A percentile compares a stretch with the other conserved stretches of the same genome.
Evolutionary conservation across 2,113 vertebrate genomes (phyloP).

Genomic region (Rhizomys pruinosus): DNA sequence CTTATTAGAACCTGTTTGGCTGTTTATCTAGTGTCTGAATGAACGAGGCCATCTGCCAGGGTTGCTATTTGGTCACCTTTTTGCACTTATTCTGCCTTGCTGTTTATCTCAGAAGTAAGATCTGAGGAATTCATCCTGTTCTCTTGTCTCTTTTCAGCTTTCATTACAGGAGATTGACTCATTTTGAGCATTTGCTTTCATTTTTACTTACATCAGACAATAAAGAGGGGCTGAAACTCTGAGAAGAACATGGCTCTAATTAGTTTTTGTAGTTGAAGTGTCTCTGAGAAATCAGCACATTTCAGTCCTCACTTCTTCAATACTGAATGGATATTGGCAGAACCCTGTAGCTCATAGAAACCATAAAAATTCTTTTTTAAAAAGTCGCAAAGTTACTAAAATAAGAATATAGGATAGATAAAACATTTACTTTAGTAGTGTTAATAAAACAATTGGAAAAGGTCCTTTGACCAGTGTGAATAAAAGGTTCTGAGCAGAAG

Average conservation of each 20-base stretch:
- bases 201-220: slow-evolving; percentile 5
- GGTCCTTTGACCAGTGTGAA: background rate
- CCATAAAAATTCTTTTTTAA: slow-evolving; percentile 15
- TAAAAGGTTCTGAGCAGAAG: too few species aligned
- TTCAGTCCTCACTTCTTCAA: slow-evolving; percentile 17
- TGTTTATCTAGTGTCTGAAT: slow-evolving; percentile 2
- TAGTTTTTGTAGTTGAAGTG: background rate
- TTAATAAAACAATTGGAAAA: slow-evolving; percentile 33
- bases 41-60: background rate
- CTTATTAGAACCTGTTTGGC: background rate
- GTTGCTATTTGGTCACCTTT: background rate
- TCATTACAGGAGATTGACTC: background rate
- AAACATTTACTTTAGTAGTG: slow-evolving; percentile 41
- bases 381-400: slow-evolving; percentile 46
- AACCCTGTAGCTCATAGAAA: background rate
- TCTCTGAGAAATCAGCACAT: background rate
- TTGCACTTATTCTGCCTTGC: background rate
- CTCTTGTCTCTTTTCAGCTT: background rate
- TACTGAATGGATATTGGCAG: slow-evolving; percentile 23
- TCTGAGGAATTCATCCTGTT: background rate
- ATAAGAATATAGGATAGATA: slow-evolving; percentile 34
- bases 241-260: background rate
- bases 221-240: background rate
- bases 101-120: background rate
- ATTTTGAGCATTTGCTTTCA: background rate